A percentile compares a stretch with the other conserved stretches of the same genome.
Evolutionary conservation across 2,888 invertebrate genomes (phyloP).

Genomic region (Yponomeuta evonymella): DNA sequence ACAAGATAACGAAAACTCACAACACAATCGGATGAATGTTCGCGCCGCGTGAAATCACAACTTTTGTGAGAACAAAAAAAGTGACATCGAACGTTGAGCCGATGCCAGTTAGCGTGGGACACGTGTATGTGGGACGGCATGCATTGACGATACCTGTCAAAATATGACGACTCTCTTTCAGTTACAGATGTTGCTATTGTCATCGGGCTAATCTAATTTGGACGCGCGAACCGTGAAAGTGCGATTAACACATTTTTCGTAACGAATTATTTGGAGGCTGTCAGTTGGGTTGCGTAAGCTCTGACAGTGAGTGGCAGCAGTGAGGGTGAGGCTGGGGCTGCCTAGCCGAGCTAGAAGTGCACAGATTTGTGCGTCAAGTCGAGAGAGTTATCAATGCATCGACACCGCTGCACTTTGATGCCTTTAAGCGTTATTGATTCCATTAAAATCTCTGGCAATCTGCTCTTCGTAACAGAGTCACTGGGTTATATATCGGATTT

Average conservation of each 20-base stretch:
- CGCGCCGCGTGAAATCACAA: slow-evolving; percentile 73
- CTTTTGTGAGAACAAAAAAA: slow-evolving; percentile 56
- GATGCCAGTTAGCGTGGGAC: slow-evolving; percentile 50
- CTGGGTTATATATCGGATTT: neutral
- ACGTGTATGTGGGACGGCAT: slow-evolving; percentile 72
- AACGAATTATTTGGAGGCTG: slow-evolving; percentile 72
- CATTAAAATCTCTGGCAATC: neutral
- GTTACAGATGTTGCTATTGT: slow-evolving; percentile 72
- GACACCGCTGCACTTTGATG: slow-evolving; percentile 8
- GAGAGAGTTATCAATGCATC: slow-evolving; percentile 36
- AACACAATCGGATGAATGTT: slow-evolving; percentile 72
- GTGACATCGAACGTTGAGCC: slow-evolving; percentile 42
- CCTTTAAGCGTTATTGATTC: slow-evolving; percentile 5
- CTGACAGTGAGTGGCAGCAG: slow-evolving; percentile 72
- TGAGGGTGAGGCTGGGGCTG: slow-evolving; percentile 43
- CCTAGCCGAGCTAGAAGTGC: slow-evolving; percentile 6
- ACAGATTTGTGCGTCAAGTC: slow-evolving; percentile 26
- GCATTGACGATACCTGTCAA: slow-evolving; percentile 70
- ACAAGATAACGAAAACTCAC: slow-evolving; percentile 69
- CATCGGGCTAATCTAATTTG: slow-evolving; percentile 69
- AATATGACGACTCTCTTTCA: slow-evolving; percentile 69
- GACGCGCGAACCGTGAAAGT: slow-evolving; percentile 68
- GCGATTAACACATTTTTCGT: slow-evolving; percentile 74
- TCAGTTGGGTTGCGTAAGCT: slow-evolving; percentile 72
- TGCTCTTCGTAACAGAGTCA: neutral